Percentiles rank a stretch among this genome's conserved stretches.
Conservation (phyloP, 1,140 invertebrate species). For the Zaprionus nigranus region DNA sequence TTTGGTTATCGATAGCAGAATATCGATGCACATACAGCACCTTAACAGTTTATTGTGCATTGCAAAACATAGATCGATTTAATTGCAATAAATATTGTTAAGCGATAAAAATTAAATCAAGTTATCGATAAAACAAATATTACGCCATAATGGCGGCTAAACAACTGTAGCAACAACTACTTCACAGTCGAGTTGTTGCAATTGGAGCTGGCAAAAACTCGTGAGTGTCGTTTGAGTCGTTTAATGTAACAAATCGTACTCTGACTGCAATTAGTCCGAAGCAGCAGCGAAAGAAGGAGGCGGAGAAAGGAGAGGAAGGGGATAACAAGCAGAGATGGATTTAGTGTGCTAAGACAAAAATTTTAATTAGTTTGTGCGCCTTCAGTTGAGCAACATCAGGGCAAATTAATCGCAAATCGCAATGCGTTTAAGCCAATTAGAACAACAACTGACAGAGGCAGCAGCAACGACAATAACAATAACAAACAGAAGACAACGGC, state of each 20-base stretch:
- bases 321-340: conserved; percentile 19
- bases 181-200: conserved; percentile 40
- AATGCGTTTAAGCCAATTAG: conserved; percentile 76
- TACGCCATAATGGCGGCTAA: too few relatives aligned
- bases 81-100: background rate
- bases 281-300: conserved; percentile 16
- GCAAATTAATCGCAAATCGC: conserved; percentile 77
- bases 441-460: conserved; percentile 19
- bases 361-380: conserved; percentile 74
- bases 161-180: conserved; percentile 24
- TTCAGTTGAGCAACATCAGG: conserved; percentile 62
- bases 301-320: background rate
- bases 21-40: too few relatives aligned
- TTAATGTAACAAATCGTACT: conserved; percentile 60
- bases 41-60: too few relatives aligned
- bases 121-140: conserved; percentile 5
- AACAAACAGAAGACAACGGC: conserved; percentile 28
- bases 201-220: conserved; percentile 39
- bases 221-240: conserved; percentile 45
- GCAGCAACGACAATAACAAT: conserved; percentile 10
- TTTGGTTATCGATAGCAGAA: too few relatives aligned
- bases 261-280: conserved; percentile 66
- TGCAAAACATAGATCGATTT: too few relatives aligned
- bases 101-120: too few relatives aligned
- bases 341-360: conserved; percentile 53